Percentiles rank a stretch among this genome's conserved stretches.
phyloP scores from a whole-genome alignment of 2,113 vertebrate genomes.

The Bostrychus sinensis region DNA sequence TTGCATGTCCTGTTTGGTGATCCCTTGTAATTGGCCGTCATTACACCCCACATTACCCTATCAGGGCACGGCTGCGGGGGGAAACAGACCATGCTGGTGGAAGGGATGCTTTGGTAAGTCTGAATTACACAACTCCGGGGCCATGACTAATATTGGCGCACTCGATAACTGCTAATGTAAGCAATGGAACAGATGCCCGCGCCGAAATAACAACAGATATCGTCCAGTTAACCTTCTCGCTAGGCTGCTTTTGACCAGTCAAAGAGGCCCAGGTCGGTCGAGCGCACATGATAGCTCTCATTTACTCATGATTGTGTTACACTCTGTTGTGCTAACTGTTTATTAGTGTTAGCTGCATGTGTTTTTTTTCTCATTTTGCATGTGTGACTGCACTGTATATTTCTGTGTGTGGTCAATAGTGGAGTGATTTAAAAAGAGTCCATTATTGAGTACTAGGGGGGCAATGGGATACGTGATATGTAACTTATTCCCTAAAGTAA shows the following conservation, averaged over 20 bases:
- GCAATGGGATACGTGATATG: not conserved
- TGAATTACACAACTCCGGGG: constrained; percentile 79
- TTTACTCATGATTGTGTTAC: constrained; percentile 64
- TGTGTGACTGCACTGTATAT: not conserved
- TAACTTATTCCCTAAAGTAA: not conserved
- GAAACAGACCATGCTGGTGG: constrained; percentile 77
- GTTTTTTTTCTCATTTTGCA: constrained; percentile 9
- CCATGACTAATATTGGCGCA: constrained; percentile 76
- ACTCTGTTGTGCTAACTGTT: constrained; percentile 66
- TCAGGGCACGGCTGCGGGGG: constrained; percentile 70
- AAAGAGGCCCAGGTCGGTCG: constrained; percentile 57
- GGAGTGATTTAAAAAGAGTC: constrained; percentile 43
- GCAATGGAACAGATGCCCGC: constrained; percentile 74
- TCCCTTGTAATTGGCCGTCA: constrained; percentile 79
- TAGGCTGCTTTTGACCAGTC: constrained; percentile 71
- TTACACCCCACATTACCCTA: constrained; percentile 80
- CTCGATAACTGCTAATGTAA: constrained; percentile 76
- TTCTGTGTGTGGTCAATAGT: constrained; percentile 49
- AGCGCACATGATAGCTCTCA: constrained; percentile 66
- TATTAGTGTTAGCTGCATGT: constrained; percentile 56
- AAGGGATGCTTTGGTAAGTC: constrained; percentile 77
- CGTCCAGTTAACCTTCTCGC: constrained; percentile 76
- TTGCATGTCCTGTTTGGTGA: constrained; percentile 79
- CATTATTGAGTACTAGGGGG: not conserved
- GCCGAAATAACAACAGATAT: constrained; percentile 70